Conservation (phyloP, 2,888 invertebrate genomes). For the Eupithecia vulgata region DNA sequence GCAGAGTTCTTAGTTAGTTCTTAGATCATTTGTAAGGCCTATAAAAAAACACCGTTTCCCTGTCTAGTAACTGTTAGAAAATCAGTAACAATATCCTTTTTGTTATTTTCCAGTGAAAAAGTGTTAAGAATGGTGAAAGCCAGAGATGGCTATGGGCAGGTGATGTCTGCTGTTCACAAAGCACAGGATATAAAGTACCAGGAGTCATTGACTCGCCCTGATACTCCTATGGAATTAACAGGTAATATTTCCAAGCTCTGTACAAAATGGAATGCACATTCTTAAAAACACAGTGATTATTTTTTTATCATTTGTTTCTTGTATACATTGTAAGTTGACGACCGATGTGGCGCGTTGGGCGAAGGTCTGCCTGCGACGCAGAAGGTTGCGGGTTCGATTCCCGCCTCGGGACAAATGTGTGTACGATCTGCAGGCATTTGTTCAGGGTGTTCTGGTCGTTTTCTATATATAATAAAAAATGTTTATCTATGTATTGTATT, state of each 20-base stretch:
- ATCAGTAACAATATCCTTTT: background rate
- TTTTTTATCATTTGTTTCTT: too few species aligned
- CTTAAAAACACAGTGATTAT: too few species aligned
- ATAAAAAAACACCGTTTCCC: background rate
- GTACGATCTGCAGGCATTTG: too few species aligned
- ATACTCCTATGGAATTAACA: slow-evolving; percentile 66
- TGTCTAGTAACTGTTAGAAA: background rate
- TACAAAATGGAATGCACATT: background rate
- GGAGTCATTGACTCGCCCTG: slow-evolving; percentile 64
- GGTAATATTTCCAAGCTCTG: slow-evolving; percentile 52
- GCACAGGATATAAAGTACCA: slow-evolving; percentile 85
- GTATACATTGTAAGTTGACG: too few species aligned
- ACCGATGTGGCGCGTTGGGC: too few species aligned
- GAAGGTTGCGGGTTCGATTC: too few species aligned
- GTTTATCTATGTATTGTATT: too few species aligned
- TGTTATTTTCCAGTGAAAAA: slow-evolving; percentile 85
- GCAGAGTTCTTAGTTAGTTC: background rate
- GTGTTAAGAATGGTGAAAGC: slow-evolving; percentile 90
- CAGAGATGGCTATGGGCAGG: slow-evolving; percentile 92
- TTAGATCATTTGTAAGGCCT: slow-evolving; percentile 10
- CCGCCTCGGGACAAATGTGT: too few species aligned
- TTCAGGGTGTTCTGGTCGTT: too few species aligned
- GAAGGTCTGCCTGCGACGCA: too few species aligned
- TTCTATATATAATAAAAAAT: too few species aligned
- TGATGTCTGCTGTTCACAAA: slow-evolving; percentile 90